These are phyloP conservation scores for Mythimna lalbum DNA, from an alignment of 2,888 invertebrate genomes.

Conservation along the genomic window DNA sequence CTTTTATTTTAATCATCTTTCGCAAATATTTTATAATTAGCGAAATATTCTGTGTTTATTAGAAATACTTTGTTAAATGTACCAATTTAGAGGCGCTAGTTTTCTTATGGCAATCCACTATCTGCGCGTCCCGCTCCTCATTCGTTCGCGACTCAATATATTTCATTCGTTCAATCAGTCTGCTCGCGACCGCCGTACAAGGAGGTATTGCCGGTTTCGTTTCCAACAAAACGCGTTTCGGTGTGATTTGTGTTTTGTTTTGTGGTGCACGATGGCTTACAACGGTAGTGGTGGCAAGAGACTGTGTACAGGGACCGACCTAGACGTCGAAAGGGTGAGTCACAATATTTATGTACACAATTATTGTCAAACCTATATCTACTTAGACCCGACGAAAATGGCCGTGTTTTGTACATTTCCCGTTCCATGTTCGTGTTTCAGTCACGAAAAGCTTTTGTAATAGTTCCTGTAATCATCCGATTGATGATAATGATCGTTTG, in stretches of 20 bases:
- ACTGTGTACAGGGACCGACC: slow-evolving; percentile 88
- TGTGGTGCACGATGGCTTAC: slow-evolving; percentile 93
- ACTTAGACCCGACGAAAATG: slow-evolving; percentile 84
- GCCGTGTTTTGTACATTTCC: slow-evolving; percentile 87
- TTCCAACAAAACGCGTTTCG: slow-evolving; percentile 82
- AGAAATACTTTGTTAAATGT: not conserved
- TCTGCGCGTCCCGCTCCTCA: slow-evolving; percentile 66
- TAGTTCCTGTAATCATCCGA: slow-evolving; percentile 58
- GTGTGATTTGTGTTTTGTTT: slow-evolving; percentile 90
- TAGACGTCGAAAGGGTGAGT: slow-evolving; percentile 89
- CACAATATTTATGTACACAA: slow-evolving; percentile 62
- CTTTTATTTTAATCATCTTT: not conserved
- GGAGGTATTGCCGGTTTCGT: slow-evolving; percentile 76
- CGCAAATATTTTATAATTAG: not conserved
- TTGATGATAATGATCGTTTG: slow-evolving; percentile 65
- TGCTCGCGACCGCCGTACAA: slow-evolving; percentile 78
- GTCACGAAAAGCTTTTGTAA: slow-evolving; percentile 62
- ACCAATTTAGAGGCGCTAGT: slow-evolving; percentile 40
- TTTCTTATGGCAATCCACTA: slow-evolving; percentile 50
- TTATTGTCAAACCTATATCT: slow-evolving; percentile 76
- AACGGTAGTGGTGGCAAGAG: slow-evolving; percentile 92
- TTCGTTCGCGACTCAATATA: slow-evolving; percentile 65
- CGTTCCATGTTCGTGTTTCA: slow-evolving; percentile 80
- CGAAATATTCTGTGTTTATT: not conserved
- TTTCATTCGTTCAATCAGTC: slow-evolving; percentile 83